A percentile compares a stretch with the other conserved stretches of the same genome.
phyloP scores from a whole-genome alignment of 2,113 vertebrate species.

The Charina bottae region DNA sequence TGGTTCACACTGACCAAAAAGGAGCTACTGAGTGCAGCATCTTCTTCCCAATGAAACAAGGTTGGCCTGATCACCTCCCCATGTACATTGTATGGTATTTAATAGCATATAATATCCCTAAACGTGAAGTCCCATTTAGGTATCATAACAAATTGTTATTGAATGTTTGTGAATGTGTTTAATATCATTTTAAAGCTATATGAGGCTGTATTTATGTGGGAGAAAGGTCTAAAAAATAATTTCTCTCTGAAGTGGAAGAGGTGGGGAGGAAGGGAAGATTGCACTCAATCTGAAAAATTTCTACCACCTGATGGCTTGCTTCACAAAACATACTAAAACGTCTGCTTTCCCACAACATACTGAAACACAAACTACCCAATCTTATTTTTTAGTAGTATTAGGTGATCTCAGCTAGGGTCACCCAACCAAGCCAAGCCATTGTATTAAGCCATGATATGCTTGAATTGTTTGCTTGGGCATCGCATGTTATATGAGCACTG shows the following conservation, averaged over 20 bases:
- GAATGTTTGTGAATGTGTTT: neutral
- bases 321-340: neutral
- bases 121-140: neutral
- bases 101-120: neutral
- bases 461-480: neutral
- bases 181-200: neutral
- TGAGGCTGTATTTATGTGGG: neutral
- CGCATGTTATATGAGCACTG: neutral
- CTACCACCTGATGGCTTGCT: neutral
- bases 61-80: neutral
- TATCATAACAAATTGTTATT: neutral
- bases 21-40: neutral
- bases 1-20: neutral
- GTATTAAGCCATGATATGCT: neutral
- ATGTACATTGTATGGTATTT: neutral
- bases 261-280: neutral
- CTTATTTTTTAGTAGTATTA: neutral
- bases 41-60: neutral
- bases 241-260: neutral
- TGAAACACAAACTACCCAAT: neutral
- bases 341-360: neutral
- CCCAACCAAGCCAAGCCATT: neutral
- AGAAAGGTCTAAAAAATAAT: neutral
- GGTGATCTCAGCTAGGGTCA: neutral
- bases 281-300: neutral